Conservation (phyloP, 2,888 invertebrate species). For the Luffia ferchaultella region DNA sequence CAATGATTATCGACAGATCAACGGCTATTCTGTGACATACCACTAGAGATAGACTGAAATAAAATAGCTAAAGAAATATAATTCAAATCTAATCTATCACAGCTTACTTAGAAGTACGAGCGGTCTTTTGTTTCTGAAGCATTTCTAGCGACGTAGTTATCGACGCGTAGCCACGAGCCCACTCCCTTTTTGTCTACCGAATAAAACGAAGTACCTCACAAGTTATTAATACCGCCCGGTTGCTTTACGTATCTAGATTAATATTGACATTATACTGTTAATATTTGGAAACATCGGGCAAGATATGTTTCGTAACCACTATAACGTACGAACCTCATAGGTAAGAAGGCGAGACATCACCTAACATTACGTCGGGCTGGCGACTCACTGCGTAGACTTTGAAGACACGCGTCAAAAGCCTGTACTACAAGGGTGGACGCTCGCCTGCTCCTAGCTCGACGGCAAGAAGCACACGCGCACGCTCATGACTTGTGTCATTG, state of each 20-base stretch:
- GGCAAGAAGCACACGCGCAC: slow-evolving; percentile 46
- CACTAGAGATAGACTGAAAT: slow-evolving; percentile 36
- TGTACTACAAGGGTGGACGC: slow-evolving; percentile 49
- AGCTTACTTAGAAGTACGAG: slow-evolving; percentile 48
- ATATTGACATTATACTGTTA: background rate
- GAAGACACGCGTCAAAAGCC: slow-evolving; percentile 56
- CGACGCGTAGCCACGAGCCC: too few species aligned
- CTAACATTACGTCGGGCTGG: slow-evolving; percentile 17
- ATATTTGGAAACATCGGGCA: slow-evolving; percentile 20
- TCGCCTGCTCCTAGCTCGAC: slow-evolving; percentile 40
- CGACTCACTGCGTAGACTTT: slow-evolving; percentile 48
- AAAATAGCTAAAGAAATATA: slow-evolving; percentile 33
- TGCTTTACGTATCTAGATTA: too few species aligned
- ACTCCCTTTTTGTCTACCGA: too few species aligned
- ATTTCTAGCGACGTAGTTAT: slow-evolving; percentile 10
- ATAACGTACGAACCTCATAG: slow-evolving; percentile 18
- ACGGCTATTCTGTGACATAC: slow-evolving; percentile 38
- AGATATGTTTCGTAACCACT: slow-evolving; percentile 20
- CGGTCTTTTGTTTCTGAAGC: slow-evolving; percentile 20
- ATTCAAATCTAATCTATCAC: slow-evolving; percentile 59
- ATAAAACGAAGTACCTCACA: too few species aligned
- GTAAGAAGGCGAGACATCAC: slow-evolving; percentile 22
- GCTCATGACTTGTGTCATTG: slow-evolving; percentile 18
- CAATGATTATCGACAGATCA: slow-evolving; percentile 25
- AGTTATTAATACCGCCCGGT: too few species aligned